phyloP scores from a whole-genome alignment of 2,888 invertebrate genomes.

The Agonopterix heracliana region DNA sequence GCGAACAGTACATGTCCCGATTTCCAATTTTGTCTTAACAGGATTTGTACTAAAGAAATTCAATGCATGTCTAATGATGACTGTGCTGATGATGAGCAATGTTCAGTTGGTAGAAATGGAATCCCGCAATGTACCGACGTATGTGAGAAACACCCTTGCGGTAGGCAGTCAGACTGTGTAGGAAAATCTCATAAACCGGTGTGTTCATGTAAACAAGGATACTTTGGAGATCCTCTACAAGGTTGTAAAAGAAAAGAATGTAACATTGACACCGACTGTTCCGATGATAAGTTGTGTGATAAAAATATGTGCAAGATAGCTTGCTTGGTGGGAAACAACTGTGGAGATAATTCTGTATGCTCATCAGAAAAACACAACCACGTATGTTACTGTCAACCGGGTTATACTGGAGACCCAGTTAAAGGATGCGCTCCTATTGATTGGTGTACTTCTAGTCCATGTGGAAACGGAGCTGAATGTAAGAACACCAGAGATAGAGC shows the following conservation, averaged over 20 bases:
- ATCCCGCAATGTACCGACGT: conserved; percentile 85
- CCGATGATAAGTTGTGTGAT: conserved; percentile 89
- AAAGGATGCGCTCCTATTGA: conserved; percentile 84
- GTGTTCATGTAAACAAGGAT: conserved; percentile 87
- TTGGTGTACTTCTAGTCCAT: conserved; percentile 86
- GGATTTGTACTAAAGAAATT: conserved; percentile 89
- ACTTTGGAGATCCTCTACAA: conserved; percentile 86
- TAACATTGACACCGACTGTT: conserved; percentile 81
- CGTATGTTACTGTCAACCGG: conserved; percentile 88
- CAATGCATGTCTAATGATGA: conserved; percentile 84
- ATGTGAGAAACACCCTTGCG: conserved; percentile 85
- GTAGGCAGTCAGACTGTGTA: conserved; percentile 88
- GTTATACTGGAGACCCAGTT: conserved; percentile 87
- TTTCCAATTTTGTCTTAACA: conserved; percentile 88
- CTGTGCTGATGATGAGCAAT: conserved; percentile 84
- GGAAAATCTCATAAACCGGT: conserved; percentile 83
- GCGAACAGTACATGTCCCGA: conserved; percentile 89
- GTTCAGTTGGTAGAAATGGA: conserved; percentile 80
- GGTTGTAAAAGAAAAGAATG: conserved; percentile 91
- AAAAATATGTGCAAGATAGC: conserved; percentile 90
- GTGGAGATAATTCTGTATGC: conserved; percentile 90
- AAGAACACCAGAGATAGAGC: conserved; percentile 87
- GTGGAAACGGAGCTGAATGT: conserved; percentile 88
- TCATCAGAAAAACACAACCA: conserved; percentile 88
- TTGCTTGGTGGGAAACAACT: conserved; percentile 88